Conservation (phyloP, 2,888 invertebrate genomes). For the Cyclophora punctaria region DNA sequence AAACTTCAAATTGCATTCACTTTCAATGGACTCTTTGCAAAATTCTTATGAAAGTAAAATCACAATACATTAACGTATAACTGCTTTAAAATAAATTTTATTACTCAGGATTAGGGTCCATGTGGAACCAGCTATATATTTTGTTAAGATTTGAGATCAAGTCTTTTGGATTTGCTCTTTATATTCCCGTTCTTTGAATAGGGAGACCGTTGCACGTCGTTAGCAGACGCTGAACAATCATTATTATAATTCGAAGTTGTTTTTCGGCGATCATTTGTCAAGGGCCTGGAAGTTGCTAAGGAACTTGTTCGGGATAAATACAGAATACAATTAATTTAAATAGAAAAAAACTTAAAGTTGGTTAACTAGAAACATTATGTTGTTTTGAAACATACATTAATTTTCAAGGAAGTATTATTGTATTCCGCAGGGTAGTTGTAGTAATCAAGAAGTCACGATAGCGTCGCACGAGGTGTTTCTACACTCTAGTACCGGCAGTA, state of each 20-base stretch:
- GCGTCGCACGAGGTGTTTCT: too few species aligned
- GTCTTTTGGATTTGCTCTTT: conserved; percentile 32
- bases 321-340: too few species aligned
- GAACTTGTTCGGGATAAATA: too few species aligned
- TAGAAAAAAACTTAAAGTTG: too few species aligned
- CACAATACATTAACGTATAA: background rate
- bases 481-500: too few species aligned
- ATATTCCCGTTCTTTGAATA: conserved; percentile 40
- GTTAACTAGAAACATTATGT: too few species aligned
- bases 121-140: conserved; percentile 1
- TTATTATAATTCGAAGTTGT: conserved; percentile 7
- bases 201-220: conserved; percentile 55
- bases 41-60: conserved; percentile 33
- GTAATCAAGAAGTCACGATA: too few species aligned
- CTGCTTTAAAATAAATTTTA: background rate
- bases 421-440: too few species aligned
- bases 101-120: background rate
- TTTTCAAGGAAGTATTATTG: too few species aligned
- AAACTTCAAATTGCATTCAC: conserved; percentile 54
- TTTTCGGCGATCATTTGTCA: background rate
- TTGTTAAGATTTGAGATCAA: conserved; percentile 37
- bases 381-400: too few species aligned
- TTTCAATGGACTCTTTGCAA: conserved; percentile 62
- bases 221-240: conserved; percentile 16
- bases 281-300: too few species aligned